phyloP scores from a whole-genome alignment of 1,140 invertebrate species.

The Phocides pigmalion region DNA sequence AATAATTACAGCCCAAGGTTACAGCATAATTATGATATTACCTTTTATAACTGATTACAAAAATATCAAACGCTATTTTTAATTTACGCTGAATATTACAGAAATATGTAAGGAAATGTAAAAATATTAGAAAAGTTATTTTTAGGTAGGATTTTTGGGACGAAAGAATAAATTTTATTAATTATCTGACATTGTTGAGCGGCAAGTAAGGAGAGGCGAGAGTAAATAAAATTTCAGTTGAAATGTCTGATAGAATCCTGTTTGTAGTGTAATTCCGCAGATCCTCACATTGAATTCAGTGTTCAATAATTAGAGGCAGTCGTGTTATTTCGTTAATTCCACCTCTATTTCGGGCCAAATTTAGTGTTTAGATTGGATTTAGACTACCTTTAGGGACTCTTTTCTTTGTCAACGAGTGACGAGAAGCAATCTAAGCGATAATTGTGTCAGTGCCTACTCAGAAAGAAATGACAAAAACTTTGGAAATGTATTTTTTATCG shows the following conservation, averaged over 20 bases:
- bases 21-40: neutral
- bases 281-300: slow-evolving; percentile 18
- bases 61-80: too few species aligned
- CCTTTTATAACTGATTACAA: neutral
- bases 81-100: too few species aligned
- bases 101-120: too few species aligned
- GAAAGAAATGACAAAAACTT: neutral
- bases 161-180: too few species aligned
- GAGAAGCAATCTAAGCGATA: neutral
- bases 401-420: neutral
- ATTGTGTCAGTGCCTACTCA: neutral
- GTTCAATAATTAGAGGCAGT: slow-evolving; percentile 27
- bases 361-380: slow-evolving; percentile 29
- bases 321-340: slow-evolving; percentile 29
- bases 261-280: slow-evolving; percentile 7
- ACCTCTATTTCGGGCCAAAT: slow-evolving; percentile 22
- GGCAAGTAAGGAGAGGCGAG: neutral
- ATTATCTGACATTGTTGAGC: neutral
- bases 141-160: too few species aligned
- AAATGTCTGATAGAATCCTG: slow-evolving; percentile 3
- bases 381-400: neutral
- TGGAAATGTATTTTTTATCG: too few species aligned
- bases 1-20: neutral
- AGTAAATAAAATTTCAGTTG: slow-evolving; percentile 17
- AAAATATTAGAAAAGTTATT: too few species aligned